Conservation (phyloP, 2,113 vertebrate genomes). For the Pithys albifrons region DNA sequence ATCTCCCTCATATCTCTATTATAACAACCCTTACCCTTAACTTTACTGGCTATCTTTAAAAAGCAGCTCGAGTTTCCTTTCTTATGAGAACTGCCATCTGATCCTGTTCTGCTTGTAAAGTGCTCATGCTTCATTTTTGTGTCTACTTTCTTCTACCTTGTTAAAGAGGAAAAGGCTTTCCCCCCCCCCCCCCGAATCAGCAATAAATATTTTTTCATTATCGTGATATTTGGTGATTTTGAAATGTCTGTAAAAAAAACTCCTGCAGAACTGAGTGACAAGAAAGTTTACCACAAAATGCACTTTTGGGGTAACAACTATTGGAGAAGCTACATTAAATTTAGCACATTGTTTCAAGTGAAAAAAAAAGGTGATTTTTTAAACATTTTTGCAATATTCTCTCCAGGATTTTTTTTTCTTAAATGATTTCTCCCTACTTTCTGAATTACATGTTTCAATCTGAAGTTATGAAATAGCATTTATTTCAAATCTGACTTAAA, state of each 20-base stretch:
- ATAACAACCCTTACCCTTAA: conserved; percentile 10
- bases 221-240: not conserved
- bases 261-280: not conserved
- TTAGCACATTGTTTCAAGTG: not conserved
- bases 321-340: not conserved
- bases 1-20: not conserved
- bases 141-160: not conserved
- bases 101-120: conserved; percentile 32
- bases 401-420: not conserved
- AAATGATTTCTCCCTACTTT: not conserved
- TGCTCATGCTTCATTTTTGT: not conserved
- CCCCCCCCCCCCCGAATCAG: not conserved
- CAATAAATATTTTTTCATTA: not conserved
- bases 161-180: not conserved
- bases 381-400: not conserved
- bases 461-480: not conserved
- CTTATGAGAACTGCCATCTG: conserved; percentile 25
- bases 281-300: not conserved
- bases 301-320: not conserved
- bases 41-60: conserved; percentile 33
- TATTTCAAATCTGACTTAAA: not conserved
- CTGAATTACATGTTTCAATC: not conserved
- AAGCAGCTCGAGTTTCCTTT: conserved; percentile 37
- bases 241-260: not conserved
- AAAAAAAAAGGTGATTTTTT: accelerated